phyloP scores from a whole-genome alignment of 2,797 vertebrate genomes.

The Cynopterus sphinx region DNA sequence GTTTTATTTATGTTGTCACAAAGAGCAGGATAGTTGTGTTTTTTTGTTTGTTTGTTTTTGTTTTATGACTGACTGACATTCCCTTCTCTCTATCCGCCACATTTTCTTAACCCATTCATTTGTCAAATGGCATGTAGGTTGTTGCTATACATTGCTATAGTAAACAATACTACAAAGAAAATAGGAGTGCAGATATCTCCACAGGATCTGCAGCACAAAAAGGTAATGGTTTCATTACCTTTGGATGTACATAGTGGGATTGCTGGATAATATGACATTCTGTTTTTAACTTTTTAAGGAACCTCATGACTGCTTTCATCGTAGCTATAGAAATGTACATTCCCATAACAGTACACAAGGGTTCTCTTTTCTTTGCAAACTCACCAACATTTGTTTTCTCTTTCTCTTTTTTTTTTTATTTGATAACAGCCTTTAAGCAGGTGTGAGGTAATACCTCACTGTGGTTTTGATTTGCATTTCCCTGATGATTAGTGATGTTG shows the following conservation, averaged over 20 bases:
- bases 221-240: neutral
- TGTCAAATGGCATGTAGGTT: neutral
- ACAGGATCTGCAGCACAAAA: no score
- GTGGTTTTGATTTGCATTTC: neutral
- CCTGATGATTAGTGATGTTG: neutral
- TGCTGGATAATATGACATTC: neutral
- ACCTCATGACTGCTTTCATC: neutral
- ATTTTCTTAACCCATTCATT: neutral
- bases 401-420: neutral
- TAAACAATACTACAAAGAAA: neutral
- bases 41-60: neutral
- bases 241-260: neutral
- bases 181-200: neutral
- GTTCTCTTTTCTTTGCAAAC: neutral
- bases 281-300: neutral
- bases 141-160: neutral
- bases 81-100: neutral
- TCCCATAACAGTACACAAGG: neutral
- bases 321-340: neutral
- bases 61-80: neutral
- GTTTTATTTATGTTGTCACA: neutral
- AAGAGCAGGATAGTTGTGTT: neutral
- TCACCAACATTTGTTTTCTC: neutral
- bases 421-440: neutral
- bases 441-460: neutral